phyloP scores from a whole-genome alignment of 2,113 vertebrate genomes.

The Triplophysa siluroides region DNA sequence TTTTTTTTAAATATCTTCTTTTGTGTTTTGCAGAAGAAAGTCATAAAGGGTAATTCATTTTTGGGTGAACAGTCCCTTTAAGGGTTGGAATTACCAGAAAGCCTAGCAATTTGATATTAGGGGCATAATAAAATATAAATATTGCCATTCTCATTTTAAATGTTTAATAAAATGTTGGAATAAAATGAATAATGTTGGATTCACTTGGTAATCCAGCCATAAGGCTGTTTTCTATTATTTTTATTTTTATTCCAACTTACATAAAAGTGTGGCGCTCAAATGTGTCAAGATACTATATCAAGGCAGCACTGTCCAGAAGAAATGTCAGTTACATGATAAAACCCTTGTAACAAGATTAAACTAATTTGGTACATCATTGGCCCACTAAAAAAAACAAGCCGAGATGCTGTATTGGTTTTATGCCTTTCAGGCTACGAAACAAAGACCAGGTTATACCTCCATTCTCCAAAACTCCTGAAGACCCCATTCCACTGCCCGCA shows the following conservation, averaged over 20 bases:
- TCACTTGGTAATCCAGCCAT: background rate
- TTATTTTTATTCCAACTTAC: background rate
- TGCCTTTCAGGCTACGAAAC: slow-evolving; percentile 37
- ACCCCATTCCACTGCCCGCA: slow-evolving; percentile 34
- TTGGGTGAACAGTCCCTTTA: no score
- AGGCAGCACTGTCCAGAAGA: slow-evolving; percentile 17
- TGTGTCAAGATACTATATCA: background rate
- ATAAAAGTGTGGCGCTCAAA: background rate
- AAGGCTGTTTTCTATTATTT: background rate
- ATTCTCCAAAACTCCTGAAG: background rate
- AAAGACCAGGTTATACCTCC: slow-evolving; percentile 40
- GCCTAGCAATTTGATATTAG: no score
- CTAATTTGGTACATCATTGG: slow-evolving; percentile 50
- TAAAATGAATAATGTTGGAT: background rate
- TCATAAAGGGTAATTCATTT: no score
- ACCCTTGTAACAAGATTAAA: slow-evolving; percentile 56
- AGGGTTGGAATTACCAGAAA: no score
- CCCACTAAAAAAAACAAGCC: slow-evolving; percentile 43
- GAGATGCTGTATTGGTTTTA: slow-evolving; percentile 5
- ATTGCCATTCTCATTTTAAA: slow-evolving; percentile 5
- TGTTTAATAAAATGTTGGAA: background rate
- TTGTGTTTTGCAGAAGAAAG: no score
- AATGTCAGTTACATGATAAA: slow-evolving; percentile 55
- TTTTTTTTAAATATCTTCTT: no score
- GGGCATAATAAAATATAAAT: background rate